phyloP scores from a whole-genome alignment of 2,797 vertebrate species.

The Fundulus diaphanus region DNA sequence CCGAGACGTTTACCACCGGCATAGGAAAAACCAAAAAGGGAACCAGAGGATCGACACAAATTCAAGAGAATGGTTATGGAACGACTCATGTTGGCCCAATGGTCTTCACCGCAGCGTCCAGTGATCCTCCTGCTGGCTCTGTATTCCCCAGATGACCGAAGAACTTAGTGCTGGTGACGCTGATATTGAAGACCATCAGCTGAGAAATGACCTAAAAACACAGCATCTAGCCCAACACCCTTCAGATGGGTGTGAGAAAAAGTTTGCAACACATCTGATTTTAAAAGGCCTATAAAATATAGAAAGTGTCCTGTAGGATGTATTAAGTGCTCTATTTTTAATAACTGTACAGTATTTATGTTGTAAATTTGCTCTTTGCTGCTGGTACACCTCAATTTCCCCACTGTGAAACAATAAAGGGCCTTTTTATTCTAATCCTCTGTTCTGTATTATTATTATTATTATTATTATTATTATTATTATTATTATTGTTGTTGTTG shows the following conservation, averaged over 20 bases:
- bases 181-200: slow-evolving; percentile 84
- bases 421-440: no score
- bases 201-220: slow-evolving; percentile 85
- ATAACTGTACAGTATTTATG: no score
- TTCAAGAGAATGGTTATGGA: background rate
- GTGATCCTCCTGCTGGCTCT: slow-evolving; percentile 84
- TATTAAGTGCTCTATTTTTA: no score
- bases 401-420: no score
- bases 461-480: no score
- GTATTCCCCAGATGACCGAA: slow-evolving; percentile 90
- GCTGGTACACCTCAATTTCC: no score
- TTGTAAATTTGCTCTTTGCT: no score
- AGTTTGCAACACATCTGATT: background rate
- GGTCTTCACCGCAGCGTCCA: slow-evolving; percentile 80
- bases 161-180: slow-evolving; percentile 88
- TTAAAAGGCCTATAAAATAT: background rate
- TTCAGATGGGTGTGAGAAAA: background rate
- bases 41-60: background rate
- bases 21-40: background rate
- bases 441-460: no score
- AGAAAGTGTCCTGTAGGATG: background rate
- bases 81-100: background rate
- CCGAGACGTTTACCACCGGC: slow-evolving; percentile 89
- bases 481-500: no score
- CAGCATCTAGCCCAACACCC: background rate